Evolutionary conservation across 37 sponge, comb jelly and placozoan genomes (phyloP).

Genomic region (Ephydatia muelleri): DNA sequence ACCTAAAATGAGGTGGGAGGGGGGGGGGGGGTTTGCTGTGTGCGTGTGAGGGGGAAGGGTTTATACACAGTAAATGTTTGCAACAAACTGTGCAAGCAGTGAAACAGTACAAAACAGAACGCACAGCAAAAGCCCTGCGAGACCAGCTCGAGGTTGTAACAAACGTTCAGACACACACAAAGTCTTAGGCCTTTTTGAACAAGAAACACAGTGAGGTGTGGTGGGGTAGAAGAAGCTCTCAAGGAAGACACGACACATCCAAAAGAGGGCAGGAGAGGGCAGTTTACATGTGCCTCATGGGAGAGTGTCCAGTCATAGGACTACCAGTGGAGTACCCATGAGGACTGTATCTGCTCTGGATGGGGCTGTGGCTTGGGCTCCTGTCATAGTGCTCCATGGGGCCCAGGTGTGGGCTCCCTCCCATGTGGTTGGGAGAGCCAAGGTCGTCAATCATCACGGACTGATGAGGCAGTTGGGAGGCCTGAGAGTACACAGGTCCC

Average conservation of each 20-base stretch:
- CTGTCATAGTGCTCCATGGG: conserved; percentile 36
- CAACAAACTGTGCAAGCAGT: neutral
- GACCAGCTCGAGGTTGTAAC: conserved; percentile 51
- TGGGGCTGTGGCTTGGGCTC: conserved; percentile 66
- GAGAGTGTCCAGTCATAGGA: conserved; percentile 5
- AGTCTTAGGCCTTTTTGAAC: neutral
- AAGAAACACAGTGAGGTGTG: conserved; percentile 1
- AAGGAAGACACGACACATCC: neutral
- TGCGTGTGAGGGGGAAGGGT: neutral
- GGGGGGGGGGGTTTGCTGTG: too few species aligned
- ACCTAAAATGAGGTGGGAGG: neutral
- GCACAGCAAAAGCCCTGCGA: conserved; percentile 39
- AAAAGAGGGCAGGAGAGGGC: neutral
- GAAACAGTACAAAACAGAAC: conserved; percentile 6
- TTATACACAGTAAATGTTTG: neutral
- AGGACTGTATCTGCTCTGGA: conserved; percentile 42
- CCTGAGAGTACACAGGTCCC: conserved; percentile 29
- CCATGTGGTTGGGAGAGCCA: conserved; percentile 29
- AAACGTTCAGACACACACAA: neutral
- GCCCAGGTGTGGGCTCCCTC: conserved; percentile 40
- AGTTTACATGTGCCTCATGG: neutral
- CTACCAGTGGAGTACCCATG: neutral
- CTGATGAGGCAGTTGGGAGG: conserved; percentile 49
- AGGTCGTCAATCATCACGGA: conserved; percentile 73
- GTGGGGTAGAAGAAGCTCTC: neutral